These are phyloP conservation scores for Rattus rattus DNA, from an alignment of 2,113 vertebrate genomes.

Conservation along the genomic window DNA sequence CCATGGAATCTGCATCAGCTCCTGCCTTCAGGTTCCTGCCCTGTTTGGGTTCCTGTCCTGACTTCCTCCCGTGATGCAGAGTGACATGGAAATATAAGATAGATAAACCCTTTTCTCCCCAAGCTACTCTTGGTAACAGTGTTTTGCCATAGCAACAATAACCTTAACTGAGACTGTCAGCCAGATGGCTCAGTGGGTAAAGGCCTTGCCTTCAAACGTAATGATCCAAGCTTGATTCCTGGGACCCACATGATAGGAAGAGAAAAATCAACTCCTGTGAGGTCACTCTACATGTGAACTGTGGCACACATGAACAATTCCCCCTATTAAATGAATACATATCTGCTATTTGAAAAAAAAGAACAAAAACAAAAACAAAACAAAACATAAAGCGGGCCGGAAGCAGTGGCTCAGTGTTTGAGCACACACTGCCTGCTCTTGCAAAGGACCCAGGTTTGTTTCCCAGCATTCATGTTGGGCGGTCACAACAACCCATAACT, in stretches of 20 bases:
- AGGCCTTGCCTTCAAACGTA: not conserved
- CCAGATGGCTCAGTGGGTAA: not conserved
- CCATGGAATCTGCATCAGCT: not conserved
- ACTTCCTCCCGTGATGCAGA: not conserved
- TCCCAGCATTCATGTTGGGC: not conserved
- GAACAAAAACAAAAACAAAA: too few species aligned
- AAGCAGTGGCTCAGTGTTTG: not conserved
- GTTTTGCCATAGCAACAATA: not conserved
- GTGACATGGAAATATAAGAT: not conserved
- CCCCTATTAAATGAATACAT: not conserved
- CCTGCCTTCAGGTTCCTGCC: not conserved
- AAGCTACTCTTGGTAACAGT: not conserved
- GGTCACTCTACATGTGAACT: not conserved
- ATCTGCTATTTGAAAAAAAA: not conserved
- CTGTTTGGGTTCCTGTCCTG: not conserved
- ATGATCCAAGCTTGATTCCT: not conserved
- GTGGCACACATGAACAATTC: not conserved
- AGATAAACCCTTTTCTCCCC: not conserved
- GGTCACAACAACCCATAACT: not conserved
- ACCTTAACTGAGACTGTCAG: not conserved
- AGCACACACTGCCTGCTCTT: not conserved
- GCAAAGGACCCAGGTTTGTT: not conserved
- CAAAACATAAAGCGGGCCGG: not conserved
- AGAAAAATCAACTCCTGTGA: not conserved
- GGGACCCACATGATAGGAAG: not conserved